phyloP scores from a whole-genome alignment of 2,113 vertebrate genomes.

The Corythornis vintsioides region DNA sequence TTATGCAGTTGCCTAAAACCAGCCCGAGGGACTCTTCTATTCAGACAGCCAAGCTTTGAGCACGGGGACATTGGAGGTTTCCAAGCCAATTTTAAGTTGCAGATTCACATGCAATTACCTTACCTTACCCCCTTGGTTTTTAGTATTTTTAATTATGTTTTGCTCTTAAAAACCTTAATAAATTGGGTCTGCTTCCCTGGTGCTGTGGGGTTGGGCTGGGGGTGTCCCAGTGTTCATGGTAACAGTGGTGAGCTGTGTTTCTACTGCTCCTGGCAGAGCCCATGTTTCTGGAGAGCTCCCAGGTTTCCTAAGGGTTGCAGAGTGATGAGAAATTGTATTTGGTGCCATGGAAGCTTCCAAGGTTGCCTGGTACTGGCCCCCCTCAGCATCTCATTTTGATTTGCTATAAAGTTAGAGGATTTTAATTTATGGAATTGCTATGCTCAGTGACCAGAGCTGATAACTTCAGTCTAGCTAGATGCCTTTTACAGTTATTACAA shows the following conservation, averaged over 20 bases:
- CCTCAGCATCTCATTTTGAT: background rate
- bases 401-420: background rate
- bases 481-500: conserved; percentile 22
- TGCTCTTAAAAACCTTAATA: background rate
- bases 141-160: background rate
- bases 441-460: background rate
- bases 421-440: background rate
- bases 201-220: background rate
- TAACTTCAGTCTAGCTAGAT: background rate
- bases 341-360: accelerated
- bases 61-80: background rate
- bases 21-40: background rate
- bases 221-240: accelerated
- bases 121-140: background rate
- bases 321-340: accelerated
- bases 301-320: background rate
- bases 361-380: background rate
- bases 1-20: background rate
- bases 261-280: accelerated
- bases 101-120: accelerated
- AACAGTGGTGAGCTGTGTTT: background rate
- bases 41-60: background rate
- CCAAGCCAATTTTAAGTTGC: background rate
- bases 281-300: accelerated
- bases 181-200: background rate